Evolutionary conservation across 2,888 invertebrate species (phyloP).

Genomic region (Phyllotreta cruciferae): DNA sequence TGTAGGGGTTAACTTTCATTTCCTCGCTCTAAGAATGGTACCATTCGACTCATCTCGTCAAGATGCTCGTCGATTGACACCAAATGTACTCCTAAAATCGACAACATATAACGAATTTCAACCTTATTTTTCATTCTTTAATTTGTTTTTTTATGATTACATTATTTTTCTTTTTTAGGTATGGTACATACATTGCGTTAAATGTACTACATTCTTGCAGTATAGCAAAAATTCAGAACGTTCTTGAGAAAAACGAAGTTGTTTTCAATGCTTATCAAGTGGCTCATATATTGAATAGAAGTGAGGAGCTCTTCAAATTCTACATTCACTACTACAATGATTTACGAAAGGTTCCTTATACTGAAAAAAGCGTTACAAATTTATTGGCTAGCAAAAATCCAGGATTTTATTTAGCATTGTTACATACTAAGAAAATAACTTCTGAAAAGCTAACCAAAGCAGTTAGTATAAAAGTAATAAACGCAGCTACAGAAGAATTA

Average conservation of each 20-base stretch:
- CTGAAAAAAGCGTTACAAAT: constrained; percentile 26
- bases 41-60: no score
- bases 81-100: not conserved
- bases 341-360: constrained; percentile 14
- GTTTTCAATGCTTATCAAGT: constrained; percentile 37
- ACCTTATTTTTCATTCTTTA: not conserved
- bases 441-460: constrained; percentile 25
- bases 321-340: constrained; percentile 35
- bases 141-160: constrained; percentile 15
- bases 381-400: constrained; percentile 31
- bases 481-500: constrained; percentile 24
- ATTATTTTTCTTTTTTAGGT: constrained; percentile 35
- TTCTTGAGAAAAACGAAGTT: constrained; percentile 29
- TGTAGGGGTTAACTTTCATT: no score
- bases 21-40: no score
- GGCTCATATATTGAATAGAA: constrained; percentile 36
- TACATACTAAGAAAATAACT: not conserved
- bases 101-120: not conserved
- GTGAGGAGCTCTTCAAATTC: constrained; percentile 31
- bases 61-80: no score
- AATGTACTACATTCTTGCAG: constrained; percentile 39
- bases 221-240: constrained; percentile 34
- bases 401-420: constrained; percentile 30
- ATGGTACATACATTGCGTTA: constrained; percentile 39
- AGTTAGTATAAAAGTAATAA: constrained; percentile 24